Conservation (phyloP, 2,888 invertebrate species). For the Nephrotoma flavescens region DNA sequence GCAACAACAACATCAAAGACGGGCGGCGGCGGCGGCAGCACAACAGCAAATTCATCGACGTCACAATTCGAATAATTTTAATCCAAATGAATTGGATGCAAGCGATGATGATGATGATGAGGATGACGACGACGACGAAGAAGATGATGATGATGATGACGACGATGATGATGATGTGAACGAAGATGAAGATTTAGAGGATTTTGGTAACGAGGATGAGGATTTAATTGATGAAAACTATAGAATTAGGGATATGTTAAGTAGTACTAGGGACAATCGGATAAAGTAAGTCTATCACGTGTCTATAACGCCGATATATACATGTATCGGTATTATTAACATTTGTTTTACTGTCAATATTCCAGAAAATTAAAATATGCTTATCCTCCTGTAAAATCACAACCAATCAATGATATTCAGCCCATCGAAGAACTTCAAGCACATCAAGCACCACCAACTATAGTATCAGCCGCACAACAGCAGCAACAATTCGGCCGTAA, state of each 20-base stretch:
- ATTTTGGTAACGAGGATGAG: constrained; percentile 7
- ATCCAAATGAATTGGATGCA: not conserved
- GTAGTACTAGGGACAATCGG: not conserved
- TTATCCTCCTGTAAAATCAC: constrained; percentile 3
- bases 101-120: constrained; percentile 18
- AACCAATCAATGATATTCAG: constrained; percentile 1
- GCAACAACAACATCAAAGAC: not conserved
- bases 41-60: not conserved
- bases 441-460: constrained; percentile 1
- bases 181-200: constrained; percentile 16
- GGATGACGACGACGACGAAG: constrained; percentile 9
- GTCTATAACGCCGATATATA: not conserved
- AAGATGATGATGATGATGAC: constrained; percentile 19
- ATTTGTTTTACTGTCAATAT: not conserved
- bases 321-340: not conserved
- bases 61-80: not conserved
- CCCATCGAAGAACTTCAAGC: constrained; percentile 4
- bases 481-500: constrained; percentile 23
- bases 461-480: constrained; percentile 6
- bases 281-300: not conserved
- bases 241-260: constrained; percentile 10
- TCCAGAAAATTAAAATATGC: constrained; percentile 5
- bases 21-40: not conserved
- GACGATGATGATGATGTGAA: constrained; percentile 20
- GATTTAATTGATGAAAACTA: constrained; percentile 8